phyloP scores from a whole-genome alignment of 2,113 vertebrate genomes.

The Zosterops borbonicus region DNA sequence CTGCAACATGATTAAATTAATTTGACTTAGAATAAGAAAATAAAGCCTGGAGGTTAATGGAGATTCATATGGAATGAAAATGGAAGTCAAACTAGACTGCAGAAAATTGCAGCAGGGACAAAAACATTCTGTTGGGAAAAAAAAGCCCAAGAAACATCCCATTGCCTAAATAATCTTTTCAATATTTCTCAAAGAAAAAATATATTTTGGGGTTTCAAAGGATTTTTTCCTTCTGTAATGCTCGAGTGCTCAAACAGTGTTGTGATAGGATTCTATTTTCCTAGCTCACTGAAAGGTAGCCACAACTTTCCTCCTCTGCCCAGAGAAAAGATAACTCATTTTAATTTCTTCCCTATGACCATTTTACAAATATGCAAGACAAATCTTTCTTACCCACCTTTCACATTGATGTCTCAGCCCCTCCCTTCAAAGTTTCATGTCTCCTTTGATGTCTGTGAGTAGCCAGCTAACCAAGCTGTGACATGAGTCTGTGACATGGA shows the following conservation, averaged over 20 bases:
- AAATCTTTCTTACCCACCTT: neutral
- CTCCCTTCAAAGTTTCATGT: neutral
- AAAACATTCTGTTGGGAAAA: neutral
- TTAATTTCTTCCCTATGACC: neutral
- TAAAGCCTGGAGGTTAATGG: neutral
- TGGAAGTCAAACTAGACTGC: neutral
- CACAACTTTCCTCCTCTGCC: neutral
- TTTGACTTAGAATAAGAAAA: neutral
- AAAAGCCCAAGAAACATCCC: neutral
- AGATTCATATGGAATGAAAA: neutral
- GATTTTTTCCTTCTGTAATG: neutral
- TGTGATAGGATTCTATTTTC: neutral
- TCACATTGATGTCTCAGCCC: neutral
- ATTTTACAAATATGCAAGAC: neutral
- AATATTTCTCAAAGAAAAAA: neutral
- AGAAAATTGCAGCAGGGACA: neutral
- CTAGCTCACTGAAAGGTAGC: neutral
- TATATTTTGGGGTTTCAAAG: neutral
- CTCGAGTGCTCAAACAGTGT: accelerated
- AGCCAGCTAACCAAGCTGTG: neutral
- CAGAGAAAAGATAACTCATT: neutral
- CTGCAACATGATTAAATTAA: neutral
- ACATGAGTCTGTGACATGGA: neutral
- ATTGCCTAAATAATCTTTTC: neutral
- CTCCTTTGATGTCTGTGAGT: neutral